phyloP scores from a whole-genome alignment of 1,140 invertebrate species.

The Drosophila seguyi region DNA sequence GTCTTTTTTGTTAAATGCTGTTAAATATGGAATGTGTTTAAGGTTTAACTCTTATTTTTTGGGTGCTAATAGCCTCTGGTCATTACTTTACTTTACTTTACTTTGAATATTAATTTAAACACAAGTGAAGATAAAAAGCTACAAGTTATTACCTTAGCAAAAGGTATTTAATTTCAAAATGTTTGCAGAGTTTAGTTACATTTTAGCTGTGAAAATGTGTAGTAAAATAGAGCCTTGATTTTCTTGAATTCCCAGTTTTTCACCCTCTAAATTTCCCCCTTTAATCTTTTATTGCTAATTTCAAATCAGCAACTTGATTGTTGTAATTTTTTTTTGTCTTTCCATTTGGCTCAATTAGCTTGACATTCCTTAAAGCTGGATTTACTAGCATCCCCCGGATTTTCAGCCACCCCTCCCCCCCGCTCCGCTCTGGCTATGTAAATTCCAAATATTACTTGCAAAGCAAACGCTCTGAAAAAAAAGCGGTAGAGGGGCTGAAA shows the following conservation, averaged over 20 bases:
- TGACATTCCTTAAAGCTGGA: conserved; percentile 30
- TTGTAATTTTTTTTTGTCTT: neutral
- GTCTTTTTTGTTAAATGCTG: conserved; percentile 12
- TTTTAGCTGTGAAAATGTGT: neutral
- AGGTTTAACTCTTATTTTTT: neutral
- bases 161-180: neutral
- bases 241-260: neutral
- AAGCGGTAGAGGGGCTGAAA: conserved; percentile 35
- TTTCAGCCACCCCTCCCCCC: neutral
- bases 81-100: too few relatives aligned
- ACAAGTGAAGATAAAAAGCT: neutral
- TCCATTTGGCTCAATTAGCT: conserved; percentile 27
- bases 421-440: conserved; percentile 34
- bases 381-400: neutral
- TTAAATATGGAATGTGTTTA: conserved; percentile 36
- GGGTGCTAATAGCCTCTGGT: conserved; percentile 7
- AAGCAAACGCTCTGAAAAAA: conserved; percentile 40
- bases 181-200: neutral
- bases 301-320: neutral
- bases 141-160: too few relatives aligned
- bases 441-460: conserved; percentile 62
- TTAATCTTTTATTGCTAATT: neutral
- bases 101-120: neutral
- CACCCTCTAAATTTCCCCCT: neutral
- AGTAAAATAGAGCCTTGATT: neutral